These are phyloP conservation scores for Corynorhinus townsendii DNA, from an alignment of 2,113 vertebrate species.

Conservation along the genomic window DNA sequence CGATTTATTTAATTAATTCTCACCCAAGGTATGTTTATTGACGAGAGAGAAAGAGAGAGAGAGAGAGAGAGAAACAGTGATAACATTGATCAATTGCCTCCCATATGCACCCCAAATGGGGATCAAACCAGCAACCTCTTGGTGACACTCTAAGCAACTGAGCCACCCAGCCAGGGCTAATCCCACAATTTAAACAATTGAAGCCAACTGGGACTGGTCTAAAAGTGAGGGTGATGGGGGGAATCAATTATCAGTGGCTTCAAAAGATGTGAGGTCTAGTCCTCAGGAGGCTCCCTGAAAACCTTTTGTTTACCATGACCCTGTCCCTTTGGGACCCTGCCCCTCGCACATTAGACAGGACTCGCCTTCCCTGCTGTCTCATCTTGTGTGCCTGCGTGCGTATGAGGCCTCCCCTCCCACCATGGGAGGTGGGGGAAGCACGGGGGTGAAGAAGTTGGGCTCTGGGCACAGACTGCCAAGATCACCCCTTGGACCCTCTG, in stretches of 20 bases:
- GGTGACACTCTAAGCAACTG: neutral
- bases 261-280: neutral
- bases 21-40: neutral
- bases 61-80: neutral
- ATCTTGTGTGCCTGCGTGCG: fast-evolving
- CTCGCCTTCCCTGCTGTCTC: neutral
- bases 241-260: neutral
- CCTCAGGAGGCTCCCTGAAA: neutral
- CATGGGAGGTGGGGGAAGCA: neutral
- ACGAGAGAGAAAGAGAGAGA: neutral
- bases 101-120: neutral
- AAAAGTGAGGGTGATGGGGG: neutral
- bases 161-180: neutral
- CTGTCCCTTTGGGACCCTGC: neutral
- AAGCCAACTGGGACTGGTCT: neutral
- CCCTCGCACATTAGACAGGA: too few relatives aligned
- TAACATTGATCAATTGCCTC: neutral
- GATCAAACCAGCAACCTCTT: neutral
- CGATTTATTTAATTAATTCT: neutral
- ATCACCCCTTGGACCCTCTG: neutral
- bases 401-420: neutral
- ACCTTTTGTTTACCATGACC: neutral
- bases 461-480: neutral
- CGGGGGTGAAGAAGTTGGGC: neutral
- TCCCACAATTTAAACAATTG: neutral